phyloP scores from a whole-genome alignment of 2,888 invertebrate species.

The Loripinus fragilis region DNA sequence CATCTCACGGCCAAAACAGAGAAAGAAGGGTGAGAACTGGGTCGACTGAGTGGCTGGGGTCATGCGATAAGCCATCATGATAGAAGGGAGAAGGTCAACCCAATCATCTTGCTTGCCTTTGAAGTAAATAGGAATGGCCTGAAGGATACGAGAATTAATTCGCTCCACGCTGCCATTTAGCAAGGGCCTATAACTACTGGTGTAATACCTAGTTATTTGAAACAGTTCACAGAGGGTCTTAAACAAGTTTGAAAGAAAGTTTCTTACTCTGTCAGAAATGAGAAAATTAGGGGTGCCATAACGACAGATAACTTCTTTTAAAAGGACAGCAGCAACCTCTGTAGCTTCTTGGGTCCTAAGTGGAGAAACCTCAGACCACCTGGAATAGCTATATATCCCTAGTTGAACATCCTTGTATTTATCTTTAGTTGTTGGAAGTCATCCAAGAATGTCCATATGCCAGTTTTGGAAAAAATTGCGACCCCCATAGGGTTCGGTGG shows the following conservation, averaged over 20 bases:
- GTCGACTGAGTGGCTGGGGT: slow-evolving; percentile 57
- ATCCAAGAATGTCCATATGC: slow-evolving; percentile 56
- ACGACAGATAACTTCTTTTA: slow-evolving; percentile 33
- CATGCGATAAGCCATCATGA: slow-evolving; percentile 56
- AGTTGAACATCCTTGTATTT: slow-evolving; percentile 50
- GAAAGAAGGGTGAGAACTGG: slow-evolving; percentile 32
- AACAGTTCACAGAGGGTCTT: slow-evolving; percentile 41
- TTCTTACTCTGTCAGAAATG: slow-evolving; percentile 38
- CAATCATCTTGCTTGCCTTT: slow-evolving; percentile 48
- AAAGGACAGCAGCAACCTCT: slow-evolving; percentile 46
- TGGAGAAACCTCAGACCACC: slow-evolving; percentile 49
- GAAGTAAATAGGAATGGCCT: slow-evolving; percentile 48
- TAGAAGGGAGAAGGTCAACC: slow-evolving; percentile 43
- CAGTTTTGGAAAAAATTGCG: slow-evolving; percentile 29
- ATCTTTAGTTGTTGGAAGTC: slow-evolving; percentile 41
- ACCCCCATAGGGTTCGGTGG: slow-evolving; percentile 42
- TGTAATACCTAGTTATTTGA: slow-evolving; percentile 23
- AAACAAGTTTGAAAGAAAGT: slow-evolving; percentile 47
- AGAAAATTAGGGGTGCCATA: slow-evolving; percentile 38
- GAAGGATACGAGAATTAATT: slow-evolving; percentile 52
- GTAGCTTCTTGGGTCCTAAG: slow-evolving; percentile 30
- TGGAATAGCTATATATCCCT: slow-evolving; percentile 51
- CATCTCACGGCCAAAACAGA: slow-evolving; percentile 51
- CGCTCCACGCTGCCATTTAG: slow-evolving; percentile 51
- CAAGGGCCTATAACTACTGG: slow-evolving; percentile 53